Evolutionary conservation across 2,888 invertebrate species (phyloP), one percentile per base, ranked within the genome.

Genomic region (Sycophila texana): DNA sequence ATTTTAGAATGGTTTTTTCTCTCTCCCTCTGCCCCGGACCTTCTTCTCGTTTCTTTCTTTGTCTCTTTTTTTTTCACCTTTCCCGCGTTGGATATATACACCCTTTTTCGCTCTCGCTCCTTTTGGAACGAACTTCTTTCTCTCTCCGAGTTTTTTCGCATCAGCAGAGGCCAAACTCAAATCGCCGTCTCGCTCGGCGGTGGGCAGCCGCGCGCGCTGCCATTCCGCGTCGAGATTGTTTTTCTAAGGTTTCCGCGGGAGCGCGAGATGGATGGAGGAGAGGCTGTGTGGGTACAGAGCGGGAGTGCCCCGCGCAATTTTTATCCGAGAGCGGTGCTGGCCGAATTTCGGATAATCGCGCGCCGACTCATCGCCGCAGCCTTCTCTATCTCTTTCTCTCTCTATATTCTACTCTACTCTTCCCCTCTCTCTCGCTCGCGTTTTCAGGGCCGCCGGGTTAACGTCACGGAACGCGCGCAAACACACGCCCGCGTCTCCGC

Each of bases 361-460:
- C 51, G 51, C 51, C 30, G 51, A 51, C 16, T 13, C 16, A 51
- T 51, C 51, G 51, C 51, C 51, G 53, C 53, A 53, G 12, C n/a
- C n/a, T 4, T 53, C 5, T 53, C 53, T 53, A 12, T 51, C 10
- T 51, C 13, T 10, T 4, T 51, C 51, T 51, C 16, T 16, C 14
- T 51, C 51, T 2, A 2, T 16, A 1, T 14, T 51, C 2, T 10
- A 3, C 4, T 51, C 51, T 4, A n/a, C 18, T 74, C 61, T 55
- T 61, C 39, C 74, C 72, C 73, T 65, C 55, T 55, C 70, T 71
- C 73, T 57, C 73, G 51, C 61, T 30, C 47, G 58, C n/a, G 30
- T 88, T 89, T 89, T 89, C 89, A 89, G 89, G 90, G 89, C 90
- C 89, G 89, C 86, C 89, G 87, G 90, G 89, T 89, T 89, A 89